Conservation (phyloP, 2,797 vertebrate genomes). For the Sebastes iracundus region DNA sequence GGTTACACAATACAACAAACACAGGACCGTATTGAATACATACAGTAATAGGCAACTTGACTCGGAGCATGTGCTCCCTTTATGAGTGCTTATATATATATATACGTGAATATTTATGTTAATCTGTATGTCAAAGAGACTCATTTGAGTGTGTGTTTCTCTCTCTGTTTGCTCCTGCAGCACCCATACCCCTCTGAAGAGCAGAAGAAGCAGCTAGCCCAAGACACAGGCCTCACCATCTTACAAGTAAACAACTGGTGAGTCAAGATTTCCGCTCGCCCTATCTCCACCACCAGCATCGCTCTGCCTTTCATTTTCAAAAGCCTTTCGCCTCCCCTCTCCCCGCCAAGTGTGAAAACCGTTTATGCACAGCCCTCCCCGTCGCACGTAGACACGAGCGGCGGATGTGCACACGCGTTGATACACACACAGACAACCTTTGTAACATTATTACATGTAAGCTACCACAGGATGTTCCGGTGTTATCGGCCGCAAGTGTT, state of each 20-base stretch:
- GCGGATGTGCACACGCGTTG: conserved; percentile 7
- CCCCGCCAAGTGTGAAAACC: conserved; percentile 77
- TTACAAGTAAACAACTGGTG: conserved; percentile 99
- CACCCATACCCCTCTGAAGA: conserved; percentile 99
- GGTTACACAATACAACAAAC: conserved; percentile 71
- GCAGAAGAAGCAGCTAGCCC: conserved; percentile 99
- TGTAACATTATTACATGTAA: conserved; percentile 65
- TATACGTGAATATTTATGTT: conserved; percentile 42
- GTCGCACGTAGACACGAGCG: conserved; percentile 23
- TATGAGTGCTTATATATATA: conserved; percentile 8
- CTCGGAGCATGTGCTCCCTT: conserved; percentile 22
- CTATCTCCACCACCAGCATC: conserved; percentile 75
- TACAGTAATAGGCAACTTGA: conserved; percentile 30
- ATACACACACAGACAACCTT: conserved; percentile 62
- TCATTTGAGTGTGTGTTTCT: conserved; percentile 49
- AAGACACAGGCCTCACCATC: conserved; percentile 99
- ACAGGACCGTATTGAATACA: conserved; percentile 42
- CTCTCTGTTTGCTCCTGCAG: conserved; percentile 85
- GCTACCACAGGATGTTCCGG: conserved; percentile 73
- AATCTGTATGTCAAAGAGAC: conserved; percentile 38
- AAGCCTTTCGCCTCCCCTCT: conserved; percentile 71
- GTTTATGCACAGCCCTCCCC: conserved; percentile 74
- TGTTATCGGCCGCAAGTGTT: conserved; percentile 77
- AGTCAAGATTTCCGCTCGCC: conserved; percentile 79
- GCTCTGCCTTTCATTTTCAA: conserved; percentile 75